Evolutionary conservation across 2,888 invertebrate genomes (phyloP), one percentile per base, ranked within the genome.

Genomic region (Tetropium fuscum): DNA sequence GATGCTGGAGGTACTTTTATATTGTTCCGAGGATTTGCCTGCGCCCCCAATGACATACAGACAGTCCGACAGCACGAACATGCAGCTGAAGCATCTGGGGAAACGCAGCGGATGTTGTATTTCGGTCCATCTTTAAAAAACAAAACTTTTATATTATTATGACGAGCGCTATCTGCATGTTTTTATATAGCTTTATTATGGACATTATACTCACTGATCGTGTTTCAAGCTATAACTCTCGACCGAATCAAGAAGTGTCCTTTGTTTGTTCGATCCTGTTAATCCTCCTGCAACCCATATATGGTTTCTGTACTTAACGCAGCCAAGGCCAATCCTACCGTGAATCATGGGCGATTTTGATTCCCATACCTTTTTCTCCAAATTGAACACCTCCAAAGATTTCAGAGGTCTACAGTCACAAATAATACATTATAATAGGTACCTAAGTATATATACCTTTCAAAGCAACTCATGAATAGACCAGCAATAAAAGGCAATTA

Each of bases 281-380:
- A 90, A 87, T 30, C 91, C 91, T 32, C 91, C 91, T 7, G 88
- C 90, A 40, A 89, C 88, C 90, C 90, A 90, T 78, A 91, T 89
- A 70, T 86, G 84, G 68, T 88, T 87, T 19, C 86, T 49, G 77
- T 87, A 88, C 72, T 87, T 87, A 43, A 85, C 82, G 55, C 85
- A 84, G 0, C 88, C 88, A 22, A 86, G 83, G 1, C 89, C 89
- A 82, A 88, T 86, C 36, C 89, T 83, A 0, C 88, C 85, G 6
- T 83, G 82, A 16, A 81, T 77, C 86, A 90, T 85, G 0, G 88
- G 79, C 1, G 86, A 81, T 60, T 88, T 84, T 71, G 85, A 85
- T 41, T 80, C 81, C 90, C 90, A 90, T 0, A 80, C 78, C 0
- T 86, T 84, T 0, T 82, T 80, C 38, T 81, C 81, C 0, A 87